Evolutionary conservation across 1,140 invertebrate genomes (phyloP), one percentile per base, ranked within the genome.

Genomic region (Leptonema lineaticorne): DNA sequence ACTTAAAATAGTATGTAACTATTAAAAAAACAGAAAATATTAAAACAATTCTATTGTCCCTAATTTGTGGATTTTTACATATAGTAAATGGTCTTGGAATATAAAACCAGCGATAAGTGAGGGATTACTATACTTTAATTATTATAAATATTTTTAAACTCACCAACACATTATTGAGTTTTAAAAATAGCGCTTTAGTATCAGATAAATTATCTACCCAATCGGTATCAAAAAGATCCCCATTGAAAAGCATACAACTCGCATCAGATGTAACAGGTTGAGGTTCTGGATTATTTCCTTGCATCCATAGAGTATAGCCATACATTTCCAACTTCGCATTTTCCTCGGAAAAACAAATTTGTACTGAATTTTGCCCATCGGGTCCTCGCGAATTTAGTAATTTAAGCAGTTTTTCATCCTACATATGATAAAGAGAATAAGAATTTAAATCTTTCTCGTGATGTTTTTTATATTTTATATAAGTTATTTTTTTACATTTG

Each of bases 221-320:
- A 37, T 58, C 48, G n/a, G 76, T 67, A 69, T 81, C 75, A 75
- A 79, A 83, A 30, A 82, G 77, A 75, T 83, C 81, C 57, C 81
- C 81, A 77, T 83, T 83, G 67, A 76, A 82, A 20, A 83, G 69
- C 28, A 83, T 72, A 33, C 78, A 72, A 22, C 79, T 79, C 30
- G 64, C 30, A n/a, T 79, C 67, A 70, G 76, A 77, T 74, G 78
- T 73, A 27, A 80, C 29, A 14, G 81, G 81, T 72, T 83, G 81
- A 57, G 58, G 37, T 8, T 72, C 72, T 5, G 76, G 67, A n/a
- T 72, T 9, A 3, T 59, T 37, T 16, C 81, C 81, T 72, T 82
- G 81, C 76, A 78, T 82, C 80, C 80, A 82, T 29, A 83, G 64
- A 9, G 81, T 79, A 41, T 76, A 68, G 6, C 77, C 79, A 75